Base-by-base conservation (phyloP, 2,113 vertebrate genomes). In the Enhydra lutris region DNA sequence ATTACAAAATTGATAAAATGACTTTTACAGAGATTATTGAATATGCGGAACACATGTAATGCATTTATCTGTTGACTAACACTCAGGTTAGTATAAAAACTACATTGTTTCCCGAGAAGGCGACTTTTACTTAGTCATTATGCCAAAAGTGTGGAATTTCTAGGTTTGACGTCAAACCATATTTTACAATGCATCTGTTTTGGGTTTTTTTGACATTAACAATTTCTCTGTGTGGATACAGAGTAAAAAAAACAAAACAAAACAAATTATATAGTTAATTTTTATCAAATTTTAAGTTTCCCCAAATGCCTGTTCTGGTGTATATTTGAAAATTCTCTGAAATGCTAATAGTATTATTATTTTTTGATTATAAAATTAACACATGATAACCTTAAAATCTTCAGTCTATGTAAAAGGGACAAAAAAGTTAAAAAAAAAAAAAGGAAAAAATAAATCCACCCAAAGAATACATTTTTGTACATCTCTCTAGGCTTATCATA, bases 1-100 rank as follows among this genome's bases (percentile, higher is more conserved):
- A 96, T 96, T 89, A 95, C 50, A 96, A 55, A 96, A 95, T 82
- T 97, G 98, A 97, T 98, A 97, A 96, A 98, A 97, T 91, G 93
- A 96, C 65, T 97, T 98, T 89, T 31, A 82, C 36, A 97, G 80
- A 84, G 97, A 74, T n/a, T 36, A 0, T 76, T 98, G 96, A 34
- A 80, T 45, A 79, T 12, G 63, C 67, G 17, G 59, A 96, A 97
- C 83, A 97, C 86, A 94, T 69, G 94, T 87, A 71, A 97, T 55
- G n/a, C 36, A 57, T 85, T 89, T 91, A 91, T 85, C 94, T 97
- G 93, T 80, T 97, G 88, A 97, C 94, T 69, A 65, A 76, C 61
- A 31, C 29, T 57, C 24, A 91, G 93, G 96, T 90, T 79, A 93
- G 69, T 59, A 59, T 39, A 50, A 73, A 93, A 76, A 59, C 14